Evolutionary conservation across 2,113 vertebrate genomes (phyloP).

Genomic region (Beaufortia kweichowensis): DNA sequence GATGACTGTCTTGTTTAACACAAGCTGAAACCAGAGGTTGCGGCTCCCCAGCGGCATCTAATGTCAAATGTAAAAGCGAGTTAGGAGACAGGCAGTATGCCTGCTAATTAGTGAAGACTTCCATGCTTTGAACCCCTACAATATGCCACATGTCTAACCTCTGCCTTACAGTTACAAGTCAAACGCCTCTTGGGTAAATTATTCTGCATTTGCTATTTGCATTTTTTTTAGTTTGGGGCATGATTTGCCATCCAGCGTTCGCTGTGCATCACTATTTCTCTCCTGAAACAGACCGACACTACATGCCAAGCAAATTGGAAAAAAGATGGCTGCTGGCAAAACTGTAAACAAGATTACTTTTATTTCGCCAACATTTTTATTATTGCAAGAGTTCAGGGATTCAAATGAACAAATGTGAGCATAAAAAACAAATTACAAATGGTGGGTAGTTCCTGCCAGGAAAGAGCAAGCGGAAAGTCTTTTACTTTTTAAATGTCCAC

Average conservation of each 20-base stretch:
- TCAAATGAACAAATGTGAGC: conserved; percentile 1
- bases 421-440: conserved; percentile 24
- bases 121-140: conserved; percentile 47
- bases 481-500: neutral
- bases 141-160: conserved; percentile 55
- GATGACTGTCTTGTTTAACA: conserved; percentile 33
- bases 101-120: conserved; percentile 49
- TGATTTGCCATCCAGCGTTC: conserved; percentile 6
- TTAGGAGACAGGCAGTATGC: conserved; percentile 47
- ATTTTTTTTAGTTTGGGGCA: conserved; percentile 20
- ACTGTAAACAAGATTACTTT: conserved; percentile 23
- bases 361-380: neutral
- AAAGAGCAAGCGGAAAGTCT: conserved; percentile 1
- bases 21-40: conserved; percentile 37
- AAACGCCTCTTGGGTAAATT: conserved; percentile 39
- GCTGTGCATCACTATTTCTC: conserved; percentile 24
- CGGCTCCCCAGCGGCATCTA: conserved; percentile 36
- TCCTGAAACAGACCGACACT: conserved; percentile 15
- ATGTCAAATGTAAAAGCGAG: conserved; percentile 42
- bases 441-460: conserved; percentile 6
- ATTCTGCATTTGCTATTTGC: conserved; percentile 45
- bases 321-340: conserved; percentile 27
- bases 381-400: conserved; percentile 3
- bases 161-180: conserved; percentile 42
- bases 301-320: conserved; percentile 2